Evolutionary conservation across 2,888 invertebrate species (phyloP).

Genomic region (Bellardia bayeri): DNA sequence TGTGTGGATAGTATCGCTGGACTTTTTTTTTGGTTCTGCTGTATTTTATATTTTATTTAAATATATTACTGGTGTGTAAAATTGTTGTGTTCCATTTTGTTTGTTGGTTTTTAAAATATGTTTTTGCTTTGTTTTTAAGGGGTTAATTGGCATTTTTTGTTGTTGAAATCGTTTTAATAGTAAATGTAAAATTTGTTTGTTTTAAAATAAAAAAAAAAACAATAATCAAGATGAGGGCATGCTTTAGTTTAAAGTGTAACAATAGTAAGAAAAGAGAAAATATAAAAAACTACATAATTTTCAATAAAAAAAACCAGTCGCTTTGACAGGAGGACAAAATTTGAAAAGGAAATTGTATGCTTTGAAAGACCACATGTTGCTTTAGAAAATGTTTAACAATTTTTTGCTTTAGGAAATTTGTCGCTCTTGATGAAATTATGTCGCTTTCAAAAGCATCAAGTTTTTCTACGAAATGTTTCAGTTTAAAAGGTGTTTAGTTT

Average conservation of each 20-base stretch:
- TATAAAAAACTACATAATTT: too few relatives aligned
- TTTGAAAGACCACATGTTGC: neutral
- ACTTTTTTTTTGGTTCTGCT: constrained; percentile 46
- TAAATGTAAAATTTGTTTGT: neutral
- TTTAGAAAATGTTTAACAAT: neutral
- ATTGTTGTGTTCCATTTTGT: constrained; percentile 26
- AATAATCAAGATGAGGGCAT: neutral
- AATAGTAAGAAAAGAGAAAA: too few relatives aligned
- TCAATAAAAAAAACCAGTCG: too few relatives aligned
- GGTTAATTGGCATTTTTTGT: neutral
- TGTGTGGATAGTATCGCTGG: constrained; percentile 68
- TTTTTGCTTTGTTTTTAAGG: neutral
- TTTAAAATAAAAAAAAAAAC: neutral
- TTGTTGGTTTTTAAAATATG: constrained; percentile 3
- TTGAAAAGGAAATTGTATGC: neutral
- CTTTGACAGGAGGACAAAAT: too few relatives aligned
- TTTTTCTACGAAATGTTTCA: neutral
- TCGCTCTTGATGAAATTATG: neutral
- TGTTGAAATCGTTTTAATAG: neutral
- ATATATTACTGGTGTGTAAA: constrained; percentile 14
- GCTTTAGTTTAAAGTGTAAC: neutral
- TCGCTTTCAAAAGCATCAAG: neutral
- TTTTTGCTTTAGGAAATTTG: neutral
- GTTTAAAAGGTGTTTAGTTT: neutral
- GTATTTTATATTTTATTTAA: constrained; percentile 43